These are phyloP conservation scores for Endomychus coccineus DNA, from an alignment of 2,888 invertebrate species.

Conservation along the genomic window DNA sequence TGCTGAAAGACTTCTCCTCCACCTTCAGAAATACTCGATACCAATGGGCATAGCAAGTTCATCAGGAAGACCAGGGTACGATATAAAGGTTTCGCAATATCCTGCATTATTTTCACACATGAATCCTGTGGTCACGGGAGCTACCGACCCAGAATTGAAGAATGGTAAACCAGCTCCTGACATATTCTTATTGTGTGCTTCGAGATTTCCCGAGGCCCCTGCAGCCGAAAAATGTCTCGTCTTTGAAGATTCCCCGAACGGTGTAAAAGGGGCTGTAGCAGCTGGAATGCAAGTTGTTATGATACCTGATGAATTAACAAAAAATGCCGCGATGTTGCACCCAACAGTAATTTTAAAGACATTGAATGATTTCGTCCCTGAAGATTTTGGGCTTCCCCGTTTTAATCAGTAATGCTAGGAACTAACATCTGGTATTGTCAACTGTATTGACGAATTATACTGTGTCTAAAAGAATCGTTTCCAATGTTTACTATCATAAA, in stretches of 20 bases:
- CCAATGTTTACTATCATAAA: too few species aligned
- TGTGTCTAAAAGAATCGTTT: too few species aligned
- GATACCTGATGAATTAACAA: constrained; percentile 63
- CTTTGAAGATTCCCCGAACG: constrained; percentile 90
- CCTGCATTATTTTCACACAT: constrained; percentile 61
- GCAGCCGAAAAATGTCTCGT: constrained; percentile 64
- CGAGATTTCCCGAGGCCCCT: constrained; percentile 63
- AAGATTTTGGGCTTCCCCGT: constrained; percentile 77
- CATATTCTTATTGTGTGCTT: constrained; percentile 66
- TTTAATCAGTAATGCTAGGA: constrained; percentile 33
- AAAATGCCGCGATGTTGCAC: constrained; percentile 62
- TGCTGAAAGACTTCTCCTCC: constrained; percentile 67
- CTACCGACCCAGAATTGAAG: constrained; percentile 75
- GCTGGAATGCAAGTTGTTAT: constrained; percentile 85
- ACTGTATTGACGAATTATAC: too few species aligned
- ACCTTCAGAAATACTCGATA: constrained; percentile 64
- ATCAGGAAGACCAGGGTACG: constrained; percentile 64
- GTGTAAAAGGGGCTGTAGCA: constrained; percentile 66
- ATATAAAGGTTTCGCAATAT: constrained; percentile 59
- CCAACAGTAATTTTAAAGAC: constrained; percentile 64
- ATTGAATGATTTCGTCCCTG: constrained; percentile 72
- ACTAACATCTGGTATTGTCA: too few species aligned
- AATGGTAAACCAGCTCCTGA: constrained; percentile 86
- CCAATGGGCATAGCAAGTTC: constrained; percentile 87
- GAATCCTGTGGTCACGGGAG: constrained; percentile 72